Evolutionary conservation across 1,140 invertebrate species (phyloP), one percentile per base, ranked within the genome.

Genomic region (Phymastichus coffea): DNA sequence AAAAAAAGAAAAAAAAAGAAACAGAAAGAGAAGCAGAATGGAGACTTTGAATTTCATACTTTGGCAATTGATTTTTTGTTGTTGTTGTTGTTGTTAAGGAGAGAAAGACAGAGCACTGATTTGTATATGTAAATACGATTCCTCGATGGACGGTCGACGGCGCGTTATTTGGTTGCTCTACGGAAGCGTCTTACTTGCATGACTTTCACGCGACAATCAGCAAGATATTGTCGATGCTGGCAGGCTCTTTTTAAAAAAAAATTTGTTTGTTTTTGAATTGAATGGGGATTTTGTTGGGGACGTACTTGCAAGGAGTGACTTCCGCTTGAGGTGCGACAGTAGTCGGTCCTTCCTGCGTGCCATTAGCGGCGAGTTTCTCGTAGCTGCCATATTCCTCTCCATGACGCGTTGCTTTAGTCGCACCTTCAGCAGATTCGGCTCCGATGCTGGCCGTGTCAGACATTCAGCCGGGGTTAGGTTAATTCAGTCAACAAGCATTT

Each of bases 381-480:
- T 86, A 23, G 75, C 76, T 37, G 77, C 76, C 70, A 76, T 74
- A 74, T 92, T 87, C 65, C 92, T 86, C 80, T 95, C 93, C 81
- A 94, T 91, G 70, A 97, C 91, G 77, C 94, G 91, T 82, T 95
- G 93, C 85, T 97, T 97, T 73, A 97, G 85, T 72, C 94, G 90
- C 81, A 96, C 91, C 86, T 97, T 97, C 81, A 95, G 85, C 81
- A 96, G 87, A 86, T 98, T 97, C 66, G 95, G 94, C 86, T 97
- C 95, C 81, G 95, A 97, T 74, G 94, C 95, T 97, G 86, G 76
- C 74, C 74, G 76, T n/a, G n/a, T n/a, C n/a, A 40, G 51, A 61
- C 25, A 79, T 73, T 75, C 68, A 75, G 71, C 76, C 78, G 67
- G 73, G 68, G 74, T 77, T 79, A 77, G 73, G 51, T 56, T 70